Conservation (phyloP, 1,140 invertebrate genomes). For the Tyrophagus putrescentiae region DNA sequence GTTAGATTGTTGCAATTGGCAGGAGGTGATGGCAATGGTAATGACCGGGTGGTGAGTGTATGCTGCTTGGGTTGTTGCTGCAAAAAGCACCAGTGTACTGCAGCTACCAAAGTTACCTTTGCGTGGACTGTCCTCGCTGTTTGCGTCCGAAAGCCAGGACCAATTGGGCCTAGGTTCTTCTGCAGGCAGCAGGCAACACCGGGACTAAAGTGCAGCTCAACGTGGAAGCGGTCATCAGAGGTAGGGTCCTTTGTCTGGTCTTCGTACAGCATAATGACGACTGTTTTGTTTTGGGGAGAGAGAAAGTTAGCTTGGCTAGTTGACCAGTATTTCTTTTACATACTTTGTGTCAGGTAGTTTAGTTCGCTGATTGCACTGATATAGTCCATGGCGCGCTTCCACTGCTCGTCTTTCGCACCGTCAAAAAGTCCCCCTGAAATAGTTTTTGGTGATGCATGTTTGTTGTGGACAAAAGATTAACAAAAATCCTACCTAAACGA, state of each 20-base stretch:
- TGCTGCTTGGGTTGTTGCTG: background rate
- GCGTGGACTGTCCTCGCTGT: constrained; percentile 51
- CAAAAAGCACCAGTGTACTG: background rate
- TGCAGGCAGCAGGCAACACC: constrained; percentile 81
- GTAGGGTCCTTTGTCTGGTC: constrained; percentile 67
- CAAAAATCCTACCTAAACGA: constrained; percentile 58
- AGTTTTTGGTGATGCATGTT: constrained; percentile 13
- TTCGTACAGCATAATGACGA: constrained; percentile 98
- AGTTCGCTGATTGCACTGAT: constrained; percentile 91
- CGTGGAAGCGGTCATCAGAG: constrained; percentile 61
- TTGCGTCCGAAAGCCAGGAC: constrained; percentile 80
- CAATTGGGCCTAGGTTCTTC: constrained; percentile 78
- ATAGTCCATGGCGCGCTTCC: constrained; percentile 95
- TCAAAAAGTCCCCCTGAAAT: constrained; percentile 31
- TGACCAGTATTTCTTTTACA: too few species aligned
- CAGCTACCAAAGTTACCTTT: background rate
- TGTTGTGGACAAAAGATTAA: constrained; percentile 11
- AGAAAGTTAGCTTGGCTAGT: too few species aligned
- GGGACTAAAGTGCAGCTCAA: constrained; percentile 93
- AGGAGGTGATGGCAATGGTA: background rate
- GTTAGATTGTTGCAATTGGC: too few species aligned
- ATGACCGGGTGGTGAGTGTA: background rate
- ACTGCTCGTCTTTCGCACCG: constrained; percentile 82
- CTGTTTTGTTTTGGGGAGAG: too few species aligned
- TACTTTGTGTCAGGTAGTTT: constrained; percentile 97